Base-by-base conservation (phyloP, 2,797 vertebrate genomes). In the Gobionotothen gibberifrons region DNA sequence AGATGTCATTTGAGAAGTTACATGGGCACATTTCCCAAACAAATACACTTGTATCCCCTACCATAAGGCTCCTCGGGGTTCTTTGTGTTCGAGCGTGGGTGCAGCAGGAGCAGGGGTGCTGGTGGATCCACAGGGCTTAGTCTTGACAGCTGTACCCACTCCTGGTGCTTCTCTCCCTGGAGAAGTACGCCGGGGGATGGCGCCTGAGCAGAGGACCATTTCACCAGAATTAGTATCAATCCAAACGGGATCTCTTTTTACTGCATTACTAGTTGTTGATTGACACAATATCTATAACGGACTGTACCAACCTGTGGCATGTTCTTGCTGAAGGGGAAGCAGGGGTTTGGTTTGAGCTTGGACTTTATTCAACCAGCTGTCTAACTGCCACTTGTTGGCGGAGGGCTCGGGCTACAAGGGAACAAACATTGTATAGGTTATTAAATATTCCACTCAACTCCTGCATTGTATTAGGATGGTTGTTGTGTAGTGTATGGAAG, bases 291-390 rank as follows among this genome's bases (percentile, higher is more conserved):
- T 9, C 17, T 26, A n/a, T n/a, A n/a, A 16, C 0, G 3, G 32
- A 55, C 13, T 39, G 19, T 46, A 79, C 90, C n/a, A 21, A 93
- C 90, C 89, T 83, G 88, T 52, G 42, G 92, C 92, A 87, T 93
- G 93, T 65, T 98, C 97, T 82, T 95, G 95, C 87, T 97, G 97
- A 75, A 90, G 94, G 85, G 92, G 96, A 72, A 96, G 96, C 87
- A 97, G 95, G 21, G 97, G 93, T 91, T 98, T 99, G 85, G 96
- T 97, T 85, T 98, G 97, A 22, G 96, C 95, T 74, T 97, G 97
- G 84, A 99, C 98, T 87, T 99, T 99, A 90, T 99, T 99, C 77
- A 99, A 90, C 97, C 97, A 99, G 90, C 98, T 98, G 92, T 98
- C 97, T 89, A 99, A 82, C 90, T 99, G 98, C 98, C 98, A 99